These are phyloP conservation scores for Petrosia ficiformis DNA, from an alignment of 37 sponge, comb jelly and placozoan genomes.

Conservation along the genomic window DNA sequence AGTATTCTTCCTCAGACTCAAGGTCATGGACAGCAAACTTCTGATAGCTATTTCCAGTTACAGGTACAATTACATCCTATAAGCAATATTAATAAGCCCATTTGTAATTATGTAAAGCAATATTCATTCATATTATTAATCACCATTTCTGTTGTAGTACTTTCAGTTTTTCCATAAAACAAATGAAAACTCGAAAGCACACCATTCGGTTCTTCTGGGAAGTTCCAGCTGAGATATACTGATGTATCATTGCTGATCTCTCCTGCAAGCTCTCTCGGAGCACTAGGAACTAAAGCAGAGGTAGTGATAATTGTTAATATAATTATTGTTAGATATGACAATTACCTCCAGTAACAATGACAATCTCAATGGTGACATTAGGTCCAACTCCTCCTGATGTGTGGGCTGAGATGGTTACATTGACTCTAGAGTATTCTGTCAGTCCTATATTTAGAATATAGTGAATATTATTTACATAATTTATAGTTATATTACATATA, in stretches of 20 bases:
- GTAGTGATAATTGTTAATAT: too few species aligned
- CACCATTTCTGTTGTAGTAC: too few species aligned
- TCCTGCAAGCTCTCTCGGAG: background rate
- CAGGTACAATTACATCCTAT: too few species aligned
- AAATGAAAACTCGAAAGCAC: background rate
- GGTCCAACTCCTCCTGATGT: background rate
- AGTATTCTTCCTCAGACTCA: too few species aligned
- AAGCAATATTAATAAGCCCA: too few species aligned
- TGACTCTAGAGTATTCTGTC: background rate
- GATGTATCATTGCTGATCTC: background rate
- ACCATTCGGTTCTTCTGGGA: background rate
- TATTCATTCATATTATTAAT: too few species aligned
- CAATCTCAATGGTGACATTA: background rate
- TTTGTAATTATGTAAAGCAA: too few species aligned
- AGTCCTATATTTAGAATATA: background rate
- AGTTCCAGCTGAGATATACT: background rate
- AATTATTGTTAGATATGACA: too few species aligned
- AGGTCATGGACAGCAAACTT: too few species aligned
- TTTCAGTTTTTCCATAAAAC: too few species aligned
- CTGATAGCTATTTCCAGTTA: too few species aligned
- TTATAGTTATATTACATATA: too few species aligned
- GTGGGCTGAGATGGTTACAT: background rate
- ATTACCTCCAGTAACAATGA: background rate
- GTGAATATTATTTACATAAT: background rate
- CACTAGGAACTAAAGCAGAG: background rate